Conservation (phyloP, 2,797 vertebrate genomes). For the Sylvia borin region DNA sequence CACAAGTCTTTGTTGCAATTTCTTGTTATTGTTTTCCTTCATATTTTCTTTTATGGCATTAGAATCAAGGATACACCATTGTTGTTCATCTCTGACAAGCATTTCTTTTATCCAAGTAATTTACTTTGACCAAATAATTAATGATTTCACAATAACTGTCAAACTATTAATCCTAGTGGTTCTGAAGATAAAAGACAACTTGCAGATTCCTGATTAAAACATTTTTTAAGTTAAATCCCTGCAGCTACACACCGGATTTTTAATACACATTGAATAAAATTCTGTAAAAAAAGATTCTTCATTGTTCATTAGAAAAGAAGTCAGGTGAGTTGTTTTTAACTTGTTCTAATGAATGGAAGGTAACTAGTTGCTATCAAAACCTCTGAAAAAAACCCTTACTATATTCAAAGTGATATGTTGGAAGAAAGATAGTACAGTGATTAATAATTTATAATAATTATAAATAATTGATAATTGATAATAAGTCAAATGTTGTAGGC, state of each 20-base stretch:
- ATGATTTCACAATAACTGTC: neutral
- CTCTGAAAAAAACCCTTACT: neutral
- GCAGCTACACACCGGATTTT: neutral
- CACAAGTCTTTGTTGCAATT: neutral
- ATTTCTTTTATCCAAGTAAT: neutral
- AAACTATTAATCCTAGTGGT: neutral
- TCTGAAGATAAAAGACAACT: neutral
- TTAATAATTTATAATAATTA: neutral
- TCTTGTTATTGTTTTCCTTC: neutral
- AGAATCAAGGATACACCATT: neutral
- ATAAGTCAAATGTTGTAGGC: neutral
- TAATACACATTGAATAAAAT: neutral
- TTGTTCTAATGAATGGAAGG: neutral
- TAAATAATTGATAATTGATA: neutral
- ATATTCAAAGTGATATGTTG: neutral
- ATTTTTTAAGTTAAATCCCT: neutral
- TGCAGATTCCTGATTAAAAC: neutral
- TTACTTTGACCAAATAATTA: neutral
- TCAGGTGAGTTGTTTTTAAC: neutral
- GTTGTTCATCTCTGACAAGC: neutral
- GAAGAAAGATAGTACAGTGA: neutral
- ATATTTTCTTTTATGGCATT: neutral
- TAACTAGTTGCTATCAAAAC: neutral
- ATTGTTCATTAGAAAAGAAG: neutral
- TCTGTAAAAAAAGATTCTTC: neutral